Conservation (phyloP, 1,140 invertebrate genomes). For the Drosophila sp. region DNA sequence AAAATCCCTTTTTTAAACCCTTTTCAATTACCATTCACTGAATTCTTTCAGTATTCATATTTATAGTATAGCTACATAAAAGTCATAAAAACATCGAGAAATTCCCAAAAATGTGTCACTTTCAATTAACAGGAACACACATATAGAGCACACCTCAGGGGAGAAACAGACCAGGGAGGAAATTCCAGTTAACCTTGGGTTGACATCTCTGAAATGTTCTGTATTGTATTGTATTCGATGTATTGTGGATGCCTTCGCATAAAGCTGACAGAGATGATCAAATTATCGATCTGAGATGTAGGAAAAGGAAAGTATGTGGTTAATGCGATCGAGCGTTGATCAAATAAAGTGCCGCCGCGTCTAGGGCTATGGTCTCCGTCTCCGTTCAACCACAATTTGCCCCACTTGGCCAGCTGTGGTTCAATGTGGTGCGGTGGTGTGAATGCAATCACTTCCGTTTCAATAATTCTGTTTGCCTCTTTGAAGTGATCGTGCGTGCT, state of each 20-base stretch:
- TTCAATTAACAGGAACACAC: constrained; percentile 47
- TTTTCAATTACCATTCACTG: constrained; percentile 13
- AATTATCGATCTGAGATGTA: constrained; percentile 66
- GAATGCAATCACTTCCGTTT: constrained; percentile 81
- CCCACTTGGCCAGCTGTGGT: constrained; percentile 37
- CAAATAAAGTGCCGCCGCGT: constrained; percentile 59
- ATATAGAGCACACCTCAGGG: constrained; percentile 18
- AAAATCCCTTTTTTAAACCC: background rate
- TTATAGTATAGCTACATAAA: constrained; percentile 3
- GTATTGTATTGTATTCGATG: constrained; percentile 21
- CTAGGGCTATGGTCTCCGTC: too few relatives aligned
- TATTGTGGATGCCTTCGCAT: too few relatives aligned
- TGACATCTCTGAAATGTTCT: constrained; percentile 47
- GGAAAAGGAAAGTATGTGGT: constrained; percentile 46
- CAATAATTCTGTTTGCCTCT: constrained; percentile 60
- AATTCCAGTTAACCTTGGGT: constrained; percentile 73
- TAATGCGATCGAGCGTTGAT: constrained; percentile 54
- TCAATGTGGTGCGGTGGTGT: constrained; percentile 32
- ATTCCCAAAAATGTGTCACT: constrained; percentile 46
- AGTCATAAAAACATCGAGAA: constrained; percentile 10
- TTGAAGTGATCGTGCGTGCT: constrained; percentile 80
- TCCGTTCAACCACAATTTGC: constrained; percentile 54
- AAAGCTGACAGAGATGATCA: constrained; percentile 61
- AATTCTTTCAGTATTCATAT: background rate
- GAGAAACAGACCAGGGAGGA: constrained; percentile 8